Evolutionary conservation across 1,140 invertebrate species (phyloP).

Genomic region (Bombus soroeensis): DNA sequence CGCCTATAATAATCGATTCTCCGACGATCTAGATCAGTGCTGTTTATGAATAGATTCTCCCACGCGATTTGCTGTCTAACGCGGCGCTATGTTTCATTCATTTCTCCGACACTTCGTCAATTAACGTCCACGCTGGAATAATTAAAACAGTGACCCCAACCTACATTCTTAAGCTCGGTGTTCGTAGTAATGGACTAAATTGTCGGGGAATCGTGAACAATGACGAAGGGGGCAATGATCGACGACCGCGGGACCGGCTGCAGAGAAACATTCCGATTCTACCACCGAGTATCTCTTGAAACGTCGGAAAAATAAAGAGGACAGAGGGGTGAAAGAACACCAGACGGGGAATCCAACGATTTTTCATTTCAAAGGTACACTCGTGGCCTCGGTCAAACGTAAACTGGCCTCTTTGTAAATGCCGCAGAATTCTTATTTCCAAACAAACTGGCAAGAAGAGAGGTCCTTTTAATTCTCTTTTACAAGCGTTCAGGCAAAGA

Average conservation of each 20-base stretch:
- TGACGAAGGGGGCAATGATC: conserved; percentile 27
- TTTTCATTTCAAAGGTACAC: conserved; percentile 42
- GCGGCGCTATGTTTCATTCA: neutral
- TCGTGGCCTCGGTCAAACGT: conserved; percentile 16
- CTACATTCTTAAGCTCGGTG: neutral
- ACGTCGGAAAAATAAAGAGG: neutral
- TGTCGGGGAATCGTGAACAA: neutral
- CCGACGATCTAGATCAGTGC: conserved; percentile 18
- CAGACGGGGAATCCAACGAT: conserved; percentile 5
- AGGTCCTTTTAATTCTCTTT: conserved; percentile 60
- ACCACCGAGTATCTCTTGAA: conserved; percentile 22
- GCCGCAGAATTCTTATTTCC: conserved; percentile 62
- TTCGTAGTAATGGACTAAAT: neutral
- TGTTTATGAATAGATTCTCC: conserved; percentile 17
- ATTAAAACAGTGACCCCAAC: neutral
- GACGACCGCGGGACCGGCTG: neutral
- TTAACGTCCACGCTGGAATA: neutral
- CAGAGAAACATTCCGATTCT: neutral
- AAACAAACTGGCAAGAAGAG: conserved; percentile 18
- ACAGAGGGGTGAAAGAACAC: neutral
- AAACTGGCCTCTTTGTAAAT: conserved; percentile 43
- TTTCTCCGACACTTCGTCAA: neutral
- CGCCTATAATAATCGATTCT: conserved; percentile 18
- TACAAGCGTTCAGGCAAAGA: conserved; percentile 61
- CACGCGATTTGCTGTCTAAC: neutral